Evolutionary conservation across 35 echinoderm and acorn worm genomes (phyloP), one percentile per base, ranked within the genome.

Genomic region (Apostichopus californicus): DNA sequence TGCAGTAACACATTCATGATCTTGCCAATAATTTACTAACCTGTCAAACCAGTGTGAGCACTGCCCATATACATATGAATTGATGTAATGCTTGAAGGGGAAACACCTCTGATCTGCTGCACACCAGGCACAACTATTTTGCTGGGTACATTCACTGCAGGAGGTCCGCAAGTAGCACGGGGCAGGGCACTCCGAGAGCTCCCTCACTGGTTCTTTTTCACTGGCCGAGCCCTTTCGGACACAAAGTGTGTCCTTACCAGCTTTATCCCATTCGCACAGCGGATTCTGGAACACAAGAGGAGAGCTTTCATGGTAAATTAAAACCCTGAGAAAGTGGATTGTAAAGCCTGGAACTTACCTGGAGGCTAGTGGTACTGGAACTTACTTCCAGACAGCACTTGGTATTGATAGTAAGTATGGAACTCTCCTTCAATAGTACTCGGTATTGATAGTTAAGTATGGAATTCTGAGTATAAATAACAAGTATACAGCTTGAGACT

Each of bases 21-120:
- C 2, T 13, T 34, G 28, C 28, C 28, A 34, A 46, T 46, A 46
- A 46, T 3, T 46, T 46, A 93, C 96, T 95, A 90, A 98, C 96
- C 78, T 57, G 58, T 98, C 96, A 96, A 92, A 98, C 96, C 96
- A 98, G 52, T 98, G 95, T 0, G 96, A 91, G 73, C 96, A 96
- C 26, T 96, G 94, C 5, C 96, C 96, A 79, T 96, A 95, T 5
- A 86, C 79, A 57, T 88, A 98, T 7, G 87, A 53, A 18, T 91
- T 92, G 55, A 96, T 95, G 91, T 94, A 98, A 23, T 95, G 93
- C 4, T 80, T 80, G 72, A 96, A 98, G 24, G 90, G 54, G 78
- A 98, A 94, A 77, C 96, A 98, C 3, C 80, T 82, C 53, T 86
- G 78, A 4, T 91, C 93, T 60, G 85, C 84, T 5, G 89, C 96